phyloP scores from a whole-genome alignment of 1,140 invertebrate genomes.

The Lanistes nyassanus region DNA sequence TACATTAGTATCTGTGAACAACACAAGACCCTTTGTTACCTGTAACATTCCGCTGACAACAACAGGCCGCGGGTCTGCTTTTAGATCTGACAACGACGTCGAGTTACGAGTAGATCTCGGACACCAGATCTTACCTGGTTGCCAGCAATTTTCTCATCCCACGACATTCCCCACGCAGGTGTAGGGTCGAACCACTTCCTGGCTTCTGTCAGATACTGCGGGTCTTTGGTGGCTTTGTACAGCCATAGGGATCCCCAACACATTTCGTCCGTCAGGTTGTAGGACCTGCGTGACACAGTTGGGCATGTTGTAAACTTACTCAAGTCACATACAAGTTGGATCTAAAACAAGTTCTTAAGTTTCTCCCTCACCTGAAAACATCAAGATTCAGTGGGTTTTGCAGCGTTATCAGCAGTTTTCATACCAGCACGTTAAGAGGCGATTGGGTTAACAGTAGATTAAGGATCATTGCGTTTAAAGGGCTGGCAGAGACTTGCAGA shows the following conservation, averaged over 20 bases:
- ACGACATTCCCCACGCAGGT: slow-evolving; percentile 67
- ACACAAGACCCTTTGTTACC: neutral
- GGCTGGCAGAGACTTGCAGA: too few species aligned
- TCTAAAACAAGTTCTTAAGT: neutral
- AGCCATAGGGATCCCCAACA: slow-evolving; percentile 75
- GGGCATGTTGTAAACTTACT: neutral
- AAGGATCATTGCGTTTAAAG: neutral
- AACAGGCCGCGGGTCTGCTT: too few species aligned
- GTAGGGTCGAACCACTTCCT: slow-evolving; percentile 66
- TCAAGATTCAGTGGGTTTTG: neutral
- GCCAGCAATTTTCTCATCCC: slow-evolving; percentile 71
- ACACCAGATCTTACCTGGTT: slow-evolving; percentile 11
- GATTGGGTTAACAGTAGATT: too few species aligned
- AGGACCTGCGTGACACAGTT: slow-evolving; percentile 61
- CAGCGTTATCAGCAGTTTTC: neutral
- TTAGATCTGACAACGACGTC: too few species aligned
- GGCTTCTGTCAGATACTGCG: slow-evolving; percentile 70
- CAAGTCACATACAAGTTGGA: neutral
- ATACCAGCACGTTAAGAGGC: too few species aligned
- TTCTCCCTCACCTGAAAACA: neutral
- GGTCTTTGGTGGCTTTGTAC: slow-evolving; percentile 71
- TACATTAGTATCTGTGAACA: slow-evolving; percentile 42
- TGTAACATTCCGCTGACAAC: too few species aligned
- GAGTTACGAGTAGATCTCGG: too few species aligned
- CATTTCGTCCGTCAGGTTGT: slow-evolving; percentile 74